Conservation (phyloP, 2,888 invertebrate genomes). For the Caenorhabditis becei region DNA sequence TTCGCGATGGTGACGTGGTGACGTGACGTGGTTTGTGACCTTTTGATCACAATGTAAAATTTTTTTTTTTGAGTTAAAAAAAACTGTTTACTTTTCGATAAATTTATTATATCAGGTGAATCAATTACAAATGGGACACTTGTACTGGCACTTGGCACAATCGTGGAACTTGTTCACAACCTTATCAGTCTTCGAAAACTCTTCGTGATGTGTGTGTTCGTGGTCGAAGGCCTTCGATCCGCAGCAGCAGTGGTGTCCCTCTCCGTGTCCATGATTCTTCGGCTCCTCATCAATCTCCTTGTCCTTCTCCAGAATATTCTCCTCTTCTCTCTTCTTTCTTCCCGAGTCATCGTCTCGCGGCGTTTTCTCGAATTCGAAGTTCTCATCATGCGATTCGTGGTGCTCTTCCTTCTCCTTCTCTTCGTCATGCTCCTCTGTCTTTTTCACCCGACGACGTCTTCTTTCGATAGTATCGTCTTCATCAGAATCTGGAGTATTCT, state of each 20-base stretch:
- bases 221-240: neutral
- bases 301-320: neutral
- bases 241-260: constrained; percentile 14
- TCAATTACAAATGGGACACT: constrained; percentile 21
- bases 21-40: too few relatives aligned
- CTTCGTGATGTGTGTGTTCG: constrained; percentile 23
- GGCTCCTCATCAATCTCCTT: constrained; percentile 10
- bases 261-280: constrained; percentile 3
- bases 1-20: too few relatives aligned
- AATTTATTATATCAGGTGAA: too few relatives aligned
- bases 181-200: constrained; percentile 23
- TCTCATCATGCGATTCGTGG: constrained; percentile 27
- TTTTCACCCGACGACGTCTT: constrained; percentile 19
- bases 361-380: constrained; percentile 2
- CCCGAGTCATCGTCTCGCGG: neutral
- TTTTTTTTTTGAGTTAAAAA: too few relatives aligned
- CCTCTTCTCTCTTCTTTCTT: constrained; percentile 16
- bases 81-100: too few relatives aligned
- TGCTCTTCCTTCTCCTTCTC: constrained; percentile 27
- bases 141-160: constrained; percentile 32
- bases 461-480: neutral
- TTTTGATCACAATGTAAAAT: too few relatives aligned
- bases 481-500: neutral
- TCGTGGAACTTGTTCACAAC: constrained; percentile 28
- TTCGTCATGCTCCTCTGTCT: constrained; percentile 38